Evolutionary conservation across 2,888 invertebrate species (phyloP).

Genomic region (Brachylomia viminalis): DNA sequence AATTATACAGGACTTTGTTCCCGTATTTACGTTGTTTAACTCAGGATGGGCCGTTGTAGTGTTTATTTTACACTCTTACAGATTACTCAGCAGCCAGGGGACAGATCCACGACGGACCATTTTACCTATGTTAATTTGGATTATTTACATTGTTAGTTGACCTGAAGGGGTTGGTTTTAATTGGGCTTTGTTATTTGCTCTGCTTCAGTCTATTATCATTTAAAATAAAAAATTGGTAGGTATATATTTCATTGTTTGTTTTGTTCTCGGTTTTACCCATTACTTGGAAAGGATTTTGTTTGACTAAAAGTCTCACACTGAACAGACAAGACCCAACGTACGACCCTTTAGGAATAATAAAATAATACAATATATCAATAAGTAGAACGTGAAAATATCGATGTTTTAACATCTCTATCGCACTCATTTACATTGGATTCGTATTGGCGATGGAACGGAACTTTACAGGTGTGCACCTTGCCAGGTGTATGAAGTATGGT

Average conservation of each 20-base stretch:
- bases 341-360: not conserved
- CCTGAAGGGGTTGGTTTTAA: conserved; percentile 20
- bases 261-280: not conserved
- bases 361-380: no score
- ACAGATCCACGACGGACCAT: conserved; percentile 23
- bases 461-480: not conserved
- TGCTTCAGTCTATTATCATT: not conserved
- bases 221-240: not conserved
- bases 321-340: not conserved
- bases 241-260: not conserved
- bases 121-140: conserved; percentile 26
- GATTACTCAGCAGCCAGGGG: conserved; percentile 25
- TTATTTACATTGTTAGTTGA: conserved; percentile 24
- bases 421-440: not conserved
- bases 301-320: not conserved
- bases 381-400: not conserved
- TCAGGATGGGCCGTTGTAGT: conserved; percentile 35
- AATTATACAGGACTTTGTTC: conserved; percentile 34
- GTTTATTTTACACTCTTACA: conserved; percentile 14
- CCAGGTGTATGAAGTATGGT: conserved; percentile 15
- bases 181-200: conserved; percentile 7
- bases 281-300: not conserved
- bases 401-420: not conserved
- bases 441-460: not conserved
- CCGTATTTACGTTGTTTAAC: conserved; percentile 22